Evolutionary conservation across 2,797 vertebrate genomes (phyloP), one percentile per base, ranked within the genome.

Genomic region (Gouania willdenowi): DNA sequence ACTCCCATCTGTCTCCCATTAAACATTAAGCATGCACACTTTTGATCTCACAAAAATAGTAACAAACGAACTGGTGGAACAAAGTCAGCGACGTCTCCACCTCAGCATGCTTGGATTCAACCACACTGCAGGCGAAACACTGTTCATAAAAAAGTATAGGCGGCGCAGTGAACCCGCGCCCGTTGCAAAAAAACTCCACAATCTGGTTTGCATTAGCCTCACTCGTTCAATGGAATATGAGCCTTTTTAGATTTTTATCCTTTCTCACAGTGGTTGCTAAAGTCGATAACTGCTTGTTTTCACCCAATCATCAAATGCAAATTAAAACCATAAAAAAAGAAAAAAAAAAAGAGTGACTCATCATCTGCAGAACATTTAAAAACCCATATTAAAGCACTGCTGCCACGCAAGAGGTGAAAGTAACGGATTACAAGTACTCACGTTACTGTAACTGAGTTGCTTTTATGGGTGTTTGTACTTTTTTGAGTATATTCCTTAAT

Each of bases 41-140:
- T 72, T 79, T 72, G 42, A 71, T 71, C 70, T 52, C 66, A 57
- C 62, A 72, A 50, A 66, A 76, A 81, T 72, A 79, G 75, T 14
- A 73, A 68, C 67, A 54, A 62, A 46, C 75, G 51, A 66, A 75
- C 54, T 52, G 35, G 59, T 27, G 20, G 47, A n/a, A n/a, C 20
- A 66, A 56, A 72, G 60, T 57, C 62, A 38, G 68, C 71, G 71
- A 44, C 37, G 44, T 53, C 56, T 50, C 53, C 51, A 14, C 45
- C 41, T 23, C 18, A 1, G 15, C 15, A 30, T 65, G 64, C 43
- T 78, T 73, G 68, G 39, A 66, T 56, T 66, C 63, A 69, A 58
- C 61, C 40, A 14, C 36, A 29, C 32, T 45, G 50, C 52, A 31
- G 29, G 20, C 53, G 31, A 59, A 51, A 22, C 60, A 23, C 21